Base-by-base conservation (phyloP, 2,888 invertebrate genomes). In the Heliconius ethilla region DNA sequence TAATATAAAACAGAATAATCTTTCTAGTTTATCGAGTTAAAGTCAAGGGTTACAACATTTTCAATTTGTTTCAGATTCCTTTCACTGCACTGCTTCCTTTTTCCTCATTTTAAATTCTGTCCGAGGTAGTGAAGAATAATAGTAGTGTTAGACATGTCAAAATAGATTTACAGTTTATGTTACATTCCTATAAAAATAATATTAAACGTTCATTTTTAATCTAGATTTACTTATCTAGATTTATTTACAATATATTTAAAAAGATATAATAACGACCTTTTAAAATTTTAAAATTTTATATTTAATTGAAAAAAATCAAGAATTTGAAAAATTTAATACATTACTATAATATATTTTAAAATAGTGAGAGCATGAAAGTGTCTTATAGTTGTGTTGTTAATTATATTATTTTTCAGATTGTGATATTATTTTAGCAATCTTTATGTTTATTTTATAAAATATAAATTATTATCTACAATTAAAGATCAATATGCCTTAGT, bases 81-180 rank as follows among this genome's bases (percentile, higher is more conserved):
- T 86, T 98, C 98, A 81, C 95, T 98, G 84, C 98, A 98, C 91
- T 98, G 98, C 93, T 97, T 97, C 91, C 95, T 98, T 83, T 98
- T 97, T 92, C 98, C 98, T 75, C 96, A 97, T 90, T 97, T 97
- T 89, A 96, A 96, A 87, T 97, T 97, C 92, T 98, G 98, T 89
- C 97, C 97, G 82, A 96, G 96, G 94, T 96, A 95, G 92, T 89
- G 66, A 33, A 40, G 25, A 77, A 76, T 55, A 29, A 5, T 29
- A 29, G 2, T 29, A 37, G n/a, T 72, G 33, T 59, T 72, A 72
- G 59, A 59, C 40, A n/a, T 72, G 33, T 72, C 33, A 37, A 59
- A 59, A 33, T 55, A 55, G 59, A 59, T 72, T 75, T 74, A 63
- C 70, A 69, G 10, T 76, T 73, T 76, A 76, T 77, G 75, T 76